Evolutionary conservation across 2,888 invertebrate genomes (phyloP), one percentile per base, ranked within the genome.

Genomic region (Meteorus cinctellus): DNA sequence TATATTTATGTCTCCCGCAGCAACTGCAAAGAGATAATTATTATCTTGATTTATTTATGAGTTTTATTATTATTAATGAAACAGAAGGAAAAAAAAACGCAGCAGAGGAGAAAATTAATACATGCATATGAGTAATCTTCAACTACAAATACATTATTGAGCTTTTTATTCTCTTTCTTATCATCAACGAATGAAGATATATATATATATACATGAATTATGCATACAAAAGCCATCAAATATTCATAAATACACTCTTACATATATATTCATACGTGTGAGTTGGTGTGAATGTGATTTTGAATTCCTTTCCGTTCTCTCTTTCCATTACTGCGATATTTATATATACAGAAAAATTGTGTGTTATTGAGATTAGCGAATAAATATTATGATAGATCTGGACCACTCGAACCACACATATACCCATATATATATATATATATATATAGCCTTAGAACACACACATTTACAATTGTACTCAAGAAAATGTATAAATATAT

Each of bases 401-500:
- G 60, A 69, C 36, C 62, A 75, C 75, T 75, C 55, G 71, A 75
- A 76, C n/a, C 51, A 77, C 77, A 76, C 79, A 73, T 72, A 77
- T 77, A 48, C 5, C 16, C 16, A n/a, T n/a, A 14, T 0, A n/a
- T n/a, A 48, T 16, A n/a, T 63, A 29, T 36, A 63, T 36, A n/a
- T n/a, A 48, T n/a, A 48, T n/a, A 48, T 4, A 48, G 0, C 3
- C 48, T 41, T 41, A 41, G 4, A 10, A 48, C 48, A 48, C n/a
- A 48, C 5, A 48, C n/a, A 48, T 4, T 45, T n/a, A 55, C 19
- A 55, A 41, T 2, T 41, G 8, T 2, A 41, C 41, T 19, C n/a
- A 1, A n/a, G 2, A 19, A 6, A 77, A 77, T 55, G 65, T 82
- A 80, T 79, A 79, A 79, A 80, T 80, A 81, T 78, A 77, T 78